Conservation (phyloP, 2,888 invertebrate genomes). For the Nemapogon koenigi region DNA sequence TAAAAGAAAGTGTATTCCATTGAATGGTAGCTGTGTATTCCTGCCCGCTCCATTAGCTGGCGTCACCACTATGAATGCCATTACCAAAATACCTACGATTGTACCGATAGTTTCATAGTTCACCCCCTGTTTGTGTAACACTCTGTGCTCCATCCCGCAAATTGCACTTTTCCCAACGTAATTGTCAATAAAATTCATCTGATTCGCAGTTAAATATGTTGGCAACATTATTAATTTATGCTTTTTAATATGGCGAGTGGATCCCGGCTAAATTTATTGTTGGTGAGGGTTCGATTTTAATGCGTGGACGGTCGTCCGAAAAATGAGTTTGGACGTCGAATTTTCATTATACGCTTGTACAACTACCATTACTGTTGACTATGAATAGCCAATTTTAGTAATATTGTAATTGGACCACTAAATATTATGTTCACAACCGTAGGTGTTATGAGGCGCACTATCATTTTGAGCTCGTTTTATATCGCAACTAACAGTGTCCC, state of each 20-base stretch:
- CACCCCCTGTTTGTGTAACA: constrained; percentile 55
- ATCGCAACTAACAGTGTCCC: not conserved
- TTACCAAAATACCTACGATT: constrained; percentile 34
- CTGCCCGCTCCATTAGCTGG: constrained; percentile 19
- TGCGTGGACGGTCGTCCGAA: constrained; percentile 1
- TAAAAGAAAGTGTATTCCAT: too few relatives aligned
- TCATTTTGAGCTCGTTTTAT: not conserved
- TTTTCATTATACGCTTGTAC: constrained; percentile 3
- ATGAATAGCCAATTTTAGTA: too few relatives aligned
- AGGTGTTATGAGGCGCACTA: too few relatives aligned
- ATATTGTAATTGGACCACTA: too few relatives aligned
- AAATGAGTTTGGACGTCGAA: constrained; percentile 3
- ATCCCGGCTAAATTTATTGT: constrained; percentile 62
- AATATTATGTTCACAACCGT: too few relatives aligned
- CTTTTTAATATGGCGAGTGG: constrained; percentile 61
- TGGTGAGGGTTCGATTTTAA: constrained; percentile 26
- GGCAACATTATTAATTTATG: constrained; percentile 65
- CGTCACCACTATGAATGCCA: constrained; percentile 25
- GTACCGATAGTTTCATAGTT: constrained; percentile 13
- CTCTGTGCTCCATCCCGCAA: constrained; percentile 58
- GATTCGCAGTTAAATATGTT: constrained; percentile 65
- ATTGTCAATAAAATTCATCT: constrained; percentile 66
- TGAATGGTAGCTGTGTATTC: too few relatives aligned
- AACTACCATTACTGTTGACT: too few relatives aligned
- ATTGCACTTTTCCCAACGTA: constrained; percentile 62